Base-by-base conservation (phyloP, 2,113 vertebrate genomes). In the Calidris pygmaea region DNA sequence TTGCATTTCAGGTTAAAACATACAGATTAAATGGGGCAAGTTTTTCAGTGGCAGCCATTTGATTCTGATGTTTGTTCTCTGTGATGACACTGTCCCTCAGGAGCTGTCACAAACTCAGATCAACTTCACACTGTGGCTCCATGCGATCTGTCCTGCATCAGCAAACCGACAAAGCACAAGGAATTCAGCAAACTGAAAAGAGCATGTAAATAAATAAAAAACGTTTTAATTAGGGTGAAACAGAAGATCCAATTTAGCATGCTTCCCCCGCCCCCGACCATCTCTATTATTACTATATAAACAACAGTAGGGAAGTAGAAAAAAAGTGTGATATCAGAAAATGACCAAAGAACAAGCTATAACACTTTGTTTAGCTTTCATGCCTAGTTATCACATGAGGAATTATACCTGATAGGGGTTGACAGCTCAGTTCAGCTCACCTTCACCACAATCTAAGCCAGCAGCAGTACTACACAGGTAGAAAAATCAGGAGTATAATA, bases 101-200 rank as follows among this genome's bases (percentile, higher is more conserved):
- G n/a, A 87, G 9, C 37, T 39, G 37, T 39, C 37, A 35, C 32
- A 70, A 60, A 53, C 14, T 18, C 34, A 39, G 24, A 65, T 27
- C 27, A 24, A 22, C 63, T 79, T 52, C 34, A 68, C 16, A 14
- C 9, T 13, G 14, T 21, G 13, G 6, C 19, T 27, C 19, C 8
- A 12, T 6, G 8, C 0, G 0, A 26, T 24, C 9, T 37, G 7
- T 29, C 17, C 20, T 71, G 2, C 10, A 70, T 22, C 50, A 58
- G n/a, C 55, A 89, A 85, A 53, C 12, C 32, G 79, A 70, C 12
- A 32, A 74, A 78, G n/a, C n/a, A 93, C 47, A 48, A 63, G 9
- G 8, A 23, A 34, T 78, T 8, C 35, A 56, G 34, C 18, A 73
- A 70, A 81, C 17, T 32, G 9, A 53, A 65, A 43, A 80, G 3